These are phyloP conservation scores for Troides aeacus DNA, from an alignment of 2,888 invertebrate genomes.

Conservation along the genomic window DNA sequence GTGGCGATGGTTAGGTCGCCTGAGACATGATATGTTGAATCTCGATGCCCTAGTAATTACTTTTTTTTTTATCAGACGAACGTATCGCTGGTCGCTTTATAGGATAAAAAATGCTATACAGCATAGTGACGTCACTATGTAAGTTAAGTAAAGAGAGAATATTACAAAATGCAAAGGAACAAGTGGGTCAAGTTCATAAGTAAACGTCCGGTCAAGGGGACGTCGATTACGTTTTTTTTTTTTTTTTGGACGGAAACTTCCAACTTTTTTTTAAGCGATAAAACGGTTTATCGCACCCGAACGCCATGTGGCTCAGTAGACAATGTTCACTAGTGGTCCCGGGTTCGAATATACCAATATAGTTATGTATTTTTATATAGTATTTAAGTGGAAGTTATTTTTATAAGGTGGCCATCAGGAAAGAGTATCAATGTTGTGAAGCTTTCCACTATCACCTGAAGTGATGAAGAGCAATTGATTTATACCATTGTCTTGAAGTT, in stretches of 20 bases:
- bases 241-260: conserved; percentile 19
- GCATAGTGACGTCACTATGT: neutral
- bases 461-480: no score
- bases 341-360: neutral
- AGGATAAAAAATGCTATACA: neutral
- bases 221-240: conserved; percentile 18
- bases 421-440: no score
- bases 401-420: no score
- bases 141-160: conserved; percentile 10
- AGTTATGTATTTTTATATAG: no score
- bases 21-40: no score
- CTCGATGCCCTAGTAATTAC: no score
- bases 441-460: no score
- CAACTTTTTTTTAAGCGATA: conserved; percentile 19
- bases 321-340: neutral
- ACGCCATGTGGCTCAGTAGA: neutral
- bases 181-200: conserved; percentile 26
- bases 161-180: conserved; percentile 15
- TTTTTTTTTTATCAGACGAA: no score
- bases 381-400: no score
- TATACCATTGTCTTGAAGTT: no score
- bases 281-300: conserved; percentile 7
- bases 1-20: no score
- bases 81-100: no score
- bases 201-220: conserved; percentile 27